Conservation (phyloP, 2,113 vertebrate species). For the Anhinga rufa region DNA sequence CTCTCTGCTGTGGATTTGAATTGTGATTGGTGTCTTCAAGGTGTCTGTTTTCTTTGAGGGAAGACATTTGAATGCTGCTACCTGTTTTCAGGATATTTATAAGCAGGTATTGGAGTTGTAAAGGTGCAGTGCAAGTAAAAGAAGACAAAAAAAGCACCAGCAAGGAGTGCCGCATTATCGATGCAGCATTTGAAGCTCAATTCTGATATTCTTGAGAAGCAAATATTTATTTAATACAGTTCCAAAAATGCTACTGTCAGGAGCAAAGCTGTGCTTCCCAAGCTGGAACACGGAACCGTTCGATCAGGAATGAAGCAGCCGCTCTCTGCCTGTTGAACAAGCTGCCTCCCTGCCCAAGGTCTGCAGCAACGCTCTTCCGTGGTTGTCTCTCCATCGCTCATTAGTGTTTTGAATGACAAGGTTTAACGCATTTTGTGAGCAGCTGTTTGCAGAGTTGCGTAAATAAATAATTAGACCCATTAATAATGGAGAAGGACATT, state of each 20-base stretch:
- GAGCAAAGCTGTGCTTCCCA: background rate
- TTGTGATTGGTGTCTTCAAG: background rate
- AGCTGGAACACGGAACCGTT: accelerated
- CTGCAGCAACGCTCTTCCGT: background rate
- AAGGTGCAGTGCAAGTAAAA: background rate
- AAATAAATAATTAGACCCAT: slow-evolving; percentile 42
- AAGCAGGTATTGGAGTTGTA: background rate
- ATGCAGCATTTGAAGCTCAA: background rate
- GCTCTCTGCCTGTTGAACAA: background rate
- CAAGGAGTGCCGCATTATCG: background rate
- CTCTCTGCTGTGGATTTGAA: accelerated
- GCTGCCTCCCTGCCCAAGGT: background rate
- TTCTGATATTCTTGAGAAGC: background rate
- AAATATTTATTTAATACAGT: background rate
- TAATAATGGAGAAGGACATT: slow-evolving; percentile 24
- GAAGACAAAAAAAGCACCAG: background rate
- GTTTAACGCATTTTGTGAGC: background rate
- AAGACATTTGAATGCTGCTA: background rate
- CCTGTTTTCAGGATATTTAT: background rate
- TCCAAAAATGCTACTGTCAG: background rate
- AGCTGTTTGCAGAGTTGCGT: background rate
- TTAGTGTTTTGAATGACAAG: background rate
- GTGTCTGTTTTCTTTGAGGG: background rate
- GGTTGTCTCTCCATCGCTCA: background rate
- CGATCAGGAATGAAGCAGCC: background rate